Evolutionary conservation across 1,140 invertebrate species (phyloP).

Genomic region (Patella vulgata): DNA sequence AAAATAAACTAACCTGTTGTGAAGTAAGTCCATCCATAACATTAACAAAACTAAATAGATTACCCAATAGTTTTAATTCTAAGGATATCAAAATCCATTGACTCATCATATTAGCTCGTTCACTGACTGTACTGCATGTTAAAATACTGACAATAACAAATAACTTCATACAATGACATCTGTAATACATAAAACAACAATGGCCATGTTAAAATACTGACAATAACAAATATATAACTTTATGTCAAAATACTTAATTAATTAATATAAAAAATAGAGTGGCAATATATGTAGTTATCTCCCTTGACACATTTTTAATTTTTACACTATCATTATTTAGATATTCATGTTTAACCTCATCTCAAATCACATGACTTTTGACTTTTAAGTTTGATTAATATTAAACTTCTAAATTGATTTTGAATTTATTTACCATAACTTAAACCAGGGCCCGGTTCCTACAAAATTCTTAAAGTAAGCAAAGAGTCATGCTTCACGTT

Average conservation of each 20-base stretch:
- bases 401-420: no score
- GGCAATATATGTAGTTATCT: no score
- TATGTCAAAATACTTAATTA: neutral
- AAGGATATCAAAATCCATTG: slow-evolving; percentile 94
- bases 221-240: neutral
- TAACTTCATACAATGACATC: slow-evolving; percentile 85
- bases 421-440: no score
- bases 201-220: neutral
- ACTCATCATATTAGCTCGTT: slow-evolving; percentile 82
- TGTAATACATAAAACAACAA: slow-evolving; percentile 65
- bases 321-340: neutral
- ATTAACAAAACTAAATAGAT: slow-evolving; percentile 89
- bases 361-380: no score
- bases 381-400: no score
- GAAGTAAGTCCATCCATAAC: slow-evolving; percentile 90
- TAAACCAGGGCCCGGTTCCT: no score
- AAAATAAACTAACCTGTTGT: slow-evolving; percentile 75
- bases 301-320: no score
- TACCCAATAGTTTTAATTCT: slow-evolving; percentile 90
- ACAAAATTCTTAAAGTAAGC: no score
- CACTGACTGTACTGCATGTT: slow-evolving; percentile 79
- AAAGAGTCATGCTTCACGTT: no score
- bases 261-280: no score
- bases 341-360: no score
- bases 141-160: slow-evolving; percentile 89